A percentile compares a stretch with the other conserved stretches of the same genome.
phyloP scores from a whole-genome alignment of 2,888 invertebrate species.

The Hipparchia semele region DNA sequence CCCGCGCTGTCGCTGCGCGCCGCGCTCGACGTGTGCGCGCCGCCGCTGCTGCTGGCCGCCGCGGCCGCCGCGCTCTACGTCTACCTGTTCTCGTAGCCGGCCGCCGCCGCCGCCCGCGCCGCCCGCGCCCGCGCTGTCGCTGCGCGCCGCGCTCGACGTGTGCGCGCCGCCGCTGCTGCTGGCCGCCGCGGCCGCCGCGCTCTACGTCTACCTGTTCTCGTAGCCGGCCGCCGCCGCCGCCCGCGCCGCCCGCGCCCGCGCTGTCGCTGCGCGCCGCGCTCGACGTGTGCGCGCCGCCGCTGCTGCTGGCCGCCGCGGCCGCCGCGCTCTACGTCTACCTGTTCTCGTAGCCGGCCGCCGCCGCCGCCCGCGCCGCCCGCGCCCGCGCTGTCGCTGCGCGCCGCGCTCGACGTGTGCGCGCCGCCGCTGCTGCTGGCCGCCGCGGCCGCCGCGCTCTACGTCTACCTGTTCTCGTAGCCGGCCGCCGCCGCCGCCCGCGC shows the following conservation, averaged over 20 bases:
- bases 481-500: no score
- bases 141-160: not conserved
- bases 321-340: constrained; percentile 14
- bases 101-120: constrained; percentile 25
- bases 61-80: not conserved
- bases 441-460: not conserved
- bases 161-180: constrained; percentile 1
- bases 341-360: constrained; percentile 38
- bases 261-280: not conserved
- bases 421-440: constrained; percentile 2
- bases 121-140: not conserved
- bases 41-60: constrained; percentile 2
- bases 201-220: constrained; percentile 12
- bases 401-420: not conserved
- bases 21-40: not conserved
- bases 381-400: not conserved
- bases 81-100: constrained; percentile 33
- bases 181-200: not conserved
- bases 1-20: not conserved
- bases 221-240: constrained; percentile 38
- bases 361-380: not conserved
- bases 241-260: not conserved
- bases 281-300: not conserved
- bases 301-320: not conserved
- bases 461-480: no score